These are phyloP conservation scores for Troilus luridus DNA, from an alignment of 2,888 invertebrate species.

Conservation along the genomic window DNA sequence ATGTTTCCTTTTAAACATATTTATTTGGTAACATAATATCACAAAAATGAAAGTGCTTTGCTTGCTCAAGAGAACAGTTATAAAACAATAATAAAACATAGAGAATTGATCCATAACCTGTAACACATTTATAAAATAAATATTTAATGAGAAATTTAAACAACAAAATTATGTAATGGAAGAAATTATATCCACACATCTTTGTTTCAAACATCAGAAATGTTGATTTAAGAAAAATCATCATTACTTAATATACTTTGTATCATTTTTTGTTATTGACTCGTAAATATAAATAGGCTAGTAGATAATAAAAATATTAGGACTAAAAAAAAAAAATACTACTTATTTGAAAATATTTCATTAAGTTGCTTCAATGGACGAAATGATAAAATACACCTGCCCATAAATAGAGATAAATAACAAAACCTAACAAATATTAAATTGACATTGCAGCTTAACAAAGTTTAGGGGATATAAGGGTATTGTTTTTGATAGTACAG, in stretches of 20 bases:
- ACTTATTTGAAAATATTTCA: background rate
- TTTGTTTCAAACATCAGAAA: background rate
- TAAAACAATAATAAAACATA: background rate
- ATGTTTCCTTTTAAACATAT: background rate
- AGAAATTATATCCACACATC: background rate
- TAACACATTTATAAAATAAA: background rate
- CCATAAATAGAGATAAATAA: background rate
- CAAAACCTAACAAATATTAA: background rate
- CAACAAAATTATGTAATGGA: background rate
- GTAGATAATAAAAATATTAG: background rate
- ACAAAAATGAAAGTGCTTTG: constrained; percentile 42
- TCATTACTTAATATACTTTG: background rate
- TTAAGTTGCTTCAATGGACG: background rate
- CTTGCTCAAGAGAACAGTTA: background rate
- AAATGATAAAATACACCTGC: background rate
- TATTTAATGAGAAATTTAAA: background rate
- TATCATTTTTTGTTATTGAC: background rate
- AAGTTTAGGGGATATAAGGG: no score
- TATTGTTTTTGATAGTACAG: no score
- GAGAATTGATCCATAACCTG: background rate
- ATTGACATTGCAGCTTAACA: background rate
- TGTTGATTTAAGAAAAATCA: background rate
- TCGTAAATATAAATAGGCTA: background rate
- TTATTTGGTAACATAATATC: constrained; percentile 48
- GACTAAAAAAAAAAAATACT: background rate